phyloP scores from a whole-genome alignment of 2,113 vertebrate genomes.

The Colinus virginianus region DNA sequence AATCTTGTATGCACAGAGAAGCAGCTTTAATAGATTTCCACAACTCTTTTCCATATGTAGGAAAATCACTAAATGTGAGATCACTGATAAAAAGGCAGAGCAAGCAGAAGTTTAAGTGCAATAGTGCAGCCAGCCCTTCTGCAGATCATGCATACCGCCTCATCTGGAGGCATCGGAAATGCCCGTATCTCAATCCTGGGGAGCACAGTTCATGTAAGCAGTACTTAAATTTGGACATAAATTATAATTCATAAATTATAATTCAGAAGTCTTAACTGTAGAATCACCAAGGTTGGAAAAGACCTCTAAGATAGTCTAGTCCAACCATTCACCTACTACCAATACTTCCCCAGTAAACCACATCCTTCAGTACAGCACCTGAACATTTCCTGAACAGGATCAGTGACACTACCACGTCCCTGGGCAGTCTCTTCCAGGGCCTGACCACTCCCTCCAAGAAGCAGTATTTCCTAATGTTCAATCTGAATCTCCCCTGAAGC shows the following conservation, averaged over 20 bases:
- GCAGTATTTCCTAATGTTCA: no score
- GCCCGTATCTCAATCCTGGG: neutral
- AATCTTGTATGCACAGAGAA: neutral
- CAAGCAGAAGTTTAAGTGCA: neutral
- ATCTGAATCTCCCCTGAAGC: no score
- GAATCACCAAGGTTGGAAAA: no score
- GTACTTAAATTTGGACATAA: neutral
- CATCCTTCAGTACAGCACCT: no score
- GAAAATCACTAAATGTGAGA: neutral
- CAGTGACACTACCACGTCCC: no score
- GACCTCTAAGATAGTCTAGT: no score
- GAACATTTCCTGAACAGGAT: no score
- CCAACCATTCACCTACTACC: no score
- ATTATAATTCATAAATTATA: neutral
- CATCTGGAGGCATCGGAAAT: neutral
- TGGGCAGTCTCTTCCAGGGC: no score
- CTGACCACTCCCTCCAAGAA: no score
- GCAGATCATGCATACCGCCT: accelerated
- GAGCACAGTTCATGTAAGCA: neutral
- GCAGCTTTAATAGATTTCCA: neutral
- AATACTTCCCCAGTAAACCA: no score
- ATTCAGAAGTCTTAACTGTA: neutral
- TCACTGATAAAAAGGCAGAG: neutral
- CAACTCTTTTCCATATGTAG: neutral
- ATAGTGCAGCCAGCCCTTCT: neutral